phyloP scores from a whole-genome alignment of 2,888 invertebrate species.

The Pocota personata region DNA sequence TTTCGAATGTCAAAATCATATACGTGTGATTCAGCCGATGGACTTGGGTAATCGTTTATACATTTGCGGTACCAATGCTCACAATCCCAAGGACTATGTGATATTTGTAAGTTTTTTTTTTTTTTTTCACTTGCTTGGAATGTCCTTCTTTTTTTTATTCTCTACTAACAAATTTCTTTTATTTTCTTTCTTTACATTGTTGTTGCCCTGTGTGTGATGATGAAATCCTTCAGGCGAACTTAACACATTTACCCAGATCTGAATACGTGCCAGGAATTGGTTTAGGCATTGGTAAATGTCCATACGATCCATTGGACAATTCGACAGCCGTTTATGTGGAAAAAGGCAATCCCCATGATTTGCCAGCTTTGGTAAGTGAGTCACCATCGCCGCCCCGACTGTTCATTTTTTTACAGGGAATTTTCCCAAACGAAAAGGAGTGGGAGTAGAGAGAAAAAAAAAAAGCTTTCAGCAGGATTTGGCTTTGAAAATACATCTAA shows the following conservation, averaged over 20 bases:
- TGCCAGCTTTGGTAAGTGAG: slow-evolving; percentile 89
- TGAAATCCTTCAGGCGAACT: slow-evolving; percentile 88
- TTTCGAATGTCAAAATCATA: slow-evolving; percentile 97
- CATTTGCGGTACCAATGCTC: slow-evolving; percentile 97
- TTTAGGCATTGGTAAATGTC: slow-evolving; percentile 97
- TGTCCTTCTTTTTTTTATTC: slow-evolving; percentile 29
- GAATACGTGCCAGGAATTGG: slow-evolving; percentile 96
- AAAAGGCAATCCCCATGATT: slow-evolving; percentile 95
- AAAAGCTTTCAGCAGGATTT: slow-evolving; percentile 17
- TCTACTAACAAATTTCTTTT: slow-evolving; percentile 55
- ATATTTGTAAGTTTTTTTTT: slow-evolving; percentile 90
- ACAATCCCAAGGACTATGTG: slow-evolving; percentile 97
- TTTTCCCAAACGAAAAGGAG: background rate
- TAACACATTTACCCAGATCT: slow-evolving; percentile 94
- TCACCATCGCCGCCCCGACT: slow-evolving; percentile 1
- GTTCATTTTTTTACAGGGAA: background rate
- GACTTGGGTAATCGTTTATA: slow-evolving; percentile 94
- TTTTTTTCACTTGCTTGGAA: no score
- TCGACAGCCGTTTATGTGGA: slow-evolving; percentile 99
- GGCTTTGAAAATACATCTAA: slow-evolving; percentile 31
- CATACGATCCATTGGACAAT: slow-evolving; percentile 99
- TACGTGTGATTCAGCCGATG: slow-evolving; percentile 96
- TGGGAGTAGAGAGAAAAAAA: background rate
- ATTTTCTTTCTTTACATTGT: slow-evolving; percentile 75
- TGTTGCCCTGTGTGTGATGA: slow-evolving; percentile 79